Percentiles rank a stretch among this genome's conserved stretches.
Evolutionary conservation across 2,113 vertebrate genomes (phyloP).

Genomic region (Tor tambroides): DNA sequence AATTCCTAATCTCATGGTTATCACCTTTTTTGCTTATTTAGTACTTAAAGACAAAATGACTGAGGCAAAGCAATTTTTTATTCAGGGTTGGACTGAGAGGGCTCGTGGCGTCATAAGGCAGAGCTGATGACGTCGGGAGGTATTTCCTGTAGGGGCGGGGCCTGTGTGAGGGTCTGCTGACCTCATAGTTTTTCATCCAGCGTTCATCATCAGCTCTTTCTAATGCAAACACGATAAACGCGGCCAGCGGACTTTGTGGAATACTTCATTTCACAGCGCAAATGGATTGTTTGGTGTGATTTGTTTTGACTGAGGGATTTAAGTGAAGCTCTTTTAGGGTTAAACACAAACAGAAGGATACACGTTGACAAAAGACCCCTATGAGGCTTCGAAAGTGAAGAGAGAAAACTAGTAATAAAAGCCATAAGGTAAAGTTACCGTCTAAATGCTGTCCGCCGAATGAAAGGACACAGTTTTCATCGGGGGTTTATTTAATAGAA

Average conservation of each 20-base stretch:
- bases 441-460: not conserved
- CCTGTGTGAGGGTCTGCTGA: not conserved
- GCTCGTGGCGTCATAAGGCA: not conserved
- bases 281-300: not conserved
- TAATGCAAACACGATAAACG: not conserved
- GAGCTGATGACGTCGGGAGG: not conserved
- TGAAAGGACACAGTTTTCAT: not conserved
- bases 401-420: slow-evolving; percentile 4
- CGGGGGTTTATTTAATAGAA: not conserved
- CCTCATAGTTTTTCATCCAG: not conserved
- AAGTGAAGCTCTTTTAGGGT: not conserved
- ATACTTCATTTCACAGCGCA: not conserved
- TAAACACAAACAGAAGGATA: not conserved
- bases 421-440: slow-evolving; percentile 39
- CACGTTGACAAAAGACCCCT: slow-evolving; percentile 40
- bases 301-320: not conserved
- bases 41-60: not conserved
- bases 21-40: too few relatives aligned
- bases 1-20: too few relatives aligned
- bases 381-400: slow-evolving; percentile 39
- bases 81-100: not conserved
- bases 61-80: not conserved
- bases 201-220: not conserved
- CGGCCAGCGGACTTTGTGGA: not conserved
- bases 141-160: slow-evolving; percentile 1